A percentile compares a stretch with the other conserved stretches of the same genome.
These are phyloP conservation scores for Labrus mixtus DNA, from an alignment of 2,113 vertebrate genomes.

Conservation along the genomic window DNA sequence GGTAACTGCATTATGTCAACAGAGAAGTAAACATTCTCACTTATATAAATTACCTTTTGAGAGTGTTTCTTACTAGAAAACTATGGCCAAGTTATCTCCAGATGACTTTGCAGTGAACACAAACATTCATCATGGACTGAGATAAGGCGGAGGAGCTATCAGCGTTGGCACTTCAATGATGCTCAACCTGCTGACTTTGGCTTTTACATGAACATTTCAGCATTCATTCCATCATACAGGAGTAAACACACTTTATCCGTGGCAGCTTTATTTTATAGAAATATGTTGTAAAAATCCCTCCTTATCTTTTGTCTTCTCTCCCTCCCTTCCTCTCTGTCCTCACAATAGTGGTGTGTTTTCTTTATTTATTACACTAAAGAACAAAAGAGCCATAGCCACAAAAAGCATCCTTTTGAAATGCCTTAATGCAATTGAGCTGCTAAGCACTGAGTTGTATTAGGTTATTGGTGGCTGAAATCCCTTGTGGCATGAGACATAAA, in stretches of 20 bases:
- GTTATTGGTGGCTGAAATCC: slow-evolving; percentile 83
- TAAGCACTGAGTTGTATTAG: slow-evolving; percentile 80
- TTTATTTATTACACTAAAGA: slow-evolving; percentile 55
- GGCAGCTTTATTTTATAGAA: slow-evolving; percentile 19
- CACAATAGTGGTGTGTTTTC: slow-evolving; percentile 52
- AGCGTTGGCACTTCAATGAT: slow-evolving; percentile 29
- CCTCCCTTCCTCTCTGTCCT: slow-evolving; percentile 35
- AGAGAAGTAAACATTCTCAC: slow-evolving; percentile 37
- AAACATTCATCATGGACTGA: slow-evolving; percentile 25
- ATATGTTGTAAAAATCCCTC: not conserved
- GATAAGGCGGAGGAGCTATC: slow-evolving; percentile 44
- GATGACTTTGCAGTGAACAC: slow-evolving; percentile 36
- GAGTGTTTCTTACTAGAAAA: slow-evolving; percentile 40
- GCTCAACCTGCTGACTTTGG: slow-evolving; percentile 30
- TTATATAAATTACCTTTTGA: slow-evolving; percentile 55
- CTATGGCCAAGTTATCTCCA: slow-evolving; percentile 40
- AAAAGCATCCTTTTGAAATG: slow-evolving; percentile 68
- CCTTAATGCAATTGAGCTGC: slow-evolving; percentile 80
- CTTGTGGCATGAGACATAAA: slow-evolving; percentile 80
- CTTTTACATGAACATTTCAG: slow-evolving; percentile 41
- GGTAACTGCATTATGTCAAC: slow-evolving; percentile 60
- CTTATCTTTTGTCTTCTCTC: slow-evolving; percentile 30
- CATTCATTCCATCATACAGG: slow-evolving; percentile 14
- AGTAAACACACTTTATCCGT: slow-evolving; percentile 29
- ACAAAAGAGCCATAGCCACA: slow-evolving; percentile 68